Evolutionary conservation across 2,797 vertebrate genomes (phyloP).

Genomic region (Poeciliopsis infans): DNA sequence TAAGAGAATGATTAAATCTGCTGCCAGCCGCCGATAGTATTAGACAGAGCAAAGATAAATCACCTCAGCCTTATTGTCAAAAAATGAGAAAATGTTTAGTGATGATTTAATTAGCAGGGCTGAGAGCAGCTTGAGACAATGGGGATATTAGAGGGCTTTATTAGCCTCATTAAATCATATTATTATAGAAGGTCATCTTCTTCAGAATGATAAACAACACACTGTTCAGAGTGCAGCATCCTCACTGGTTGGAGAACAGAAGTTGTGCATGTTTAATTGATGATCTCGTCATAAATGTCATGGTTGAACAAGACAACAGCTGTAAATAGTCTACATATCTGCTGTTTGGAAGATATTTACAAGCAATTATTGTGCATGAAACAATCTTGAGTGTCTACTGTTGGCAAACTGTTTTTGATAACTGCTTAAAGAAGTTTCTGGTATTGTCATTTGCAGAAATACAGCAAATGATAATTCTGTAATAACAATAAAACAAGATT

Average conservation of each 20-base stretch:
- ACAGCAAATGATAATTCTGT: not conserved
- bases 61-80: constrained; percentile 63
- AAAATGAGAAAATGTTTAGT: constrained; percentile 54
- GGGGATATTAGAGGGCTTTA: constrained; percentile 36
- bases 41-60: constrained; percentile 64
- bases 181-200: constrained; percentile 48
- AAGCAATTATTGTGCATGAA: not conserved
- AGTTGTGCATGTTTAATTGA: constrained; percentile 12
- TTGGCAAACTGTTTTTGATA: not conserved
- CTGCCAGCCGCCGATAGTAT: constrained; percentile 69
- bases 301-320: not conserved
- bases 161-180: constrained; percentile 57
- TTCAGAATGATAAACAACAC: constrained; percentile 23
- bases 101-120: constrained; percentile 61
- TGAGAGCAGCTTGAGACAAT: constrained; percentile 34
- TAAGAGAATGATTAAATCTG: constrained; percentile 72
- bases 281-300: constrained; percentile 3
- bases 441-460: not conserved
- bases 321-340: not conserved
- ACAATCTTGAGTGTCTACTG: not conserved
- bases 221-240: constrained; percentile 36
- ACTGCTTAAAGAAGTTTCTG: not conserved
- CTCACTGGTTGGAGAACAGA: constrained; percentile 16
- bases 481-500: no score
- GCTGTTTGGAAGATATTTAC: constrained; percentile 5